Evolutionary conservation across 2,113 vertebrate species (phyloP).

Genomic region (Podiceps cristatus): DNA sequence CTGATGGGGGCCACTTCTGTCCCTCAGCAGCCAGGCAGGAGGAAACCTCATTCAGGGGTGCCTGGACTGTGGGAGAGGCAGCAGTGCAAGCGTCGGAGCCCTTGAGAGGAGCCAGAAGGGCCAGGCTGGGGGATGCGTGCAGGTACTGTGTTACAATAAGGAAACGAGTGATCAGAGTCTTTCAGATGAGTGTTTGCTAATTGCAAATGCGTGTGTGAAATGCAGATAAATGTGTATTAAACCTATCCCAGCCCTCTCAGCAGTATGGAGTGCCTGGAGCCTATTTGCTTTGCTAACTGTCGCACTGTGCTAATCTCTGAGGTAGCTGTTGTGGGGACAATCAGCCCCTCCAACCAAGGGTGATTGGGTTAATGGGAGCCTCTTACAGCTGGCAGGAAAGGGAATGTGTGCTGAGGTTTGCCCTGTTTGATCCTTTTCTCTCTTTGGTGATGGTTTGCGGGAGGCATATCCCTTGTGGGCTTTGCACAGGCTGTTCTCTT

Average conservation of each 20-base stretch:
- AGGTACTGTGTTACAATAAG: not conserved
- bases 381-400: not conserved
- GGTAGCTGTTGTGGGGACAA: not conserved
- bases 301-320: not conserved
- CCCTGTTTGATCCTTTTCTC: not conserved
- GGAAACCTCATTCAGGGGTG: not conserved
- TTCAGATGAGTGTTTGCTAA: not conserved
- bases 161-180: not conserved
- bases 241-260: not conserved
- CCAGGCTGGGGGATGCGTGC: not conserved
- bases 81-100: not conserved
- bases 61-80: accelerated
- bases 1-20: accelerated
- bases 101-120: not conserved
- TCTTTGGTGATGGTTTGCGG: not conserved
- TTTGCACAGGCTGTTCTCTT: not conserved
- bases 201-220: not conserved
- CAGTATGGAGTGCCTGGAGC: not conserved
- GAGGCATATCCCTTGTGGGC: not conserved
- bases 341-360: not conserved
- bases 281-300: not conserved
- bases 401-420: not conserved
- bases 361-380: not conserved
- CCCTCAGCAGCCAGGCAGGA: not conserved
- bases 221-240: not conserved